phyloP scores from a whole-genome alignment of 2,797 vertebrate genomes.

The Alcedo quadribrachys region DNA sequence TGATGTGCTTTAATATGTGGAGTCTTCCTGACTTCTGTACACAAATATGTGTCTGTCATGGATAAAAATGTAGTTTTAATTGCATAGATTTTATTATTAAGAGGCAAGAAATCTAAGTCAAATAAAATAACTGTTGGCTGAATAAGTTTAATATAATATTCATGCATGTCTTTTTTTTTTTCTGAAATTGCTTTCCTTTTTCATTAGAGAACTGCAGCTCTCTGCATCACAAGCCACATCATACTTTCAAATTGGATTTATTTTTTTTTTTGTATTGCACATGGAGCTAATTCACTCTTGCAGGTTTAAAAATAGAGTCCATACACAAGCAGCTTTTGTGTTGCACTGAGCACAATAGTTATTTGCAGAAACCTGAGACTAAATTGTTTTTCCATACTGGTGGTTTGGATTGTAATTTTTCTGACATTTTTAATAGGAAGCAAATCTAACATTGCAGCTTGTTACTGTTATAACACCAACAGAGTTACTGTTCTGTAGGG shows the following conservation, averaged over 20 bases:
- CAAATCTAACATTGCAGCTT: background rate
- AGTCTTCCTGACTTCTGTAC: background rate
- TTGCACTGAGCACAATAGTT: background rate
- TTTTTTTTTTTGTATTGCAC: background rate
- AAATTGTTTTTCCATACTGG: background rate
- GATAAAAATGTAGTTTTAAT: background rate
- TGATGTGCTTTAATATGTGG: background rate
- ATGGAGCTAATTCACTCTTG: background rate
- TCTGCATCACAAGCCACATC: background rate
- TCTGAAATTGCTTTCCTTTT: background rate
- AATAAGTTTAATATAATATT: background rate
- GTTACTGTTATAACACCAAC: background rate
- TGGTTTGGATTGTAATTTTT: background rate
- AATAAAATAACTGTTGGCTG: background rate
- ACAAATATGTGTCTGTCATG: background rate
- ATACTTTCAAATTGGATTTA: background rate
- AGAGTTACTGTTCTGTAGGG: background rate
- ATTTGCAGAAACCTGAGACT: background rate
- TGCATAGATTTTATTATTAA: background rate
- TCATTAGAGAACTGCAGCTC: background rate
- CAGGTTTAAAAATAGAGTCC: background rate
- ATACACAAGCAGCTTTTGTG: background rate
- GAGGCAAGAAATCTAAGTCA: background rate
- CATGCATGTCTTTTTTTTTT: fast-evolving
- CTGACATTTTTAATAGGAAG: background rate